A percentile compares a stretch with the other conserved stretches of the same genome.
Evolutionary conservation across 2,797 vertebrate species (phyloP).

Genomic region (Spheniscus humboldti): DNA sequence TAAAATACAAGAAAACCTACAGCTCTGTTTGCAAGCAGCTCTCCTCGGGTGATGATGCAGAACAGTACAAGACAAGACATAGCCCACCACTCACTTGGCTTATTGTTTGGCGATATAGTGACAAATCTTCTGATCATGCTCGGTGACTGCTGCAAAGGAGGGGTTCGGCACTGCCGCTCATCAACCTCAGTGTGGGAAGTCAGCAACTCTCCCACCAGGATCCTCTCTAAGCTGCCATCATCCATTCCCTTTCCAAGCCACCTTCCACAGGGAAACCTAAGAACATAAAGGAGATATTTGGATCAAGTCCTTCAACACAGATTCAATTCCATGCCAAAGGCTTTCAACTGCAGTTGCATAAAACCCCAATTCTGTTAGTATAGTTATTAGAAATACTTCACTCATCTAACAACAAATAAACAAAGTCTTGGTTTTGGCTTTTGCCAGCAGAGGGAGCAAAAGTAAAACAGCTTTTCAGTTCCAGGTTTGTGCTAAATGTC

Average conservation of each 20-base stretch:
- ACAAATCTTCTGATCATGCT: slow-evolving; percentile 98
- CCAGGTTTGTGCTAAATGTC: not conserved
- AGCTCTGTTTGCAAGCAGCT: not conserved
- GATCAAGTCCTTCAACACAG: not conserved
- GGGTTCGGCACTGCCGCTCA: slow-evolving; percentile 91
- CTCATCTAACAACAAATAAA: not conserved
- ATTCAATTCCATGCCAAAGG: not conserved
- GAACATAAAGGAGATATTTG: not conserved
- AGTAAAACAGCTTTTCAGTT: not conserved
- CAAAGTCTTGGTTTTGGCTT: not conserved
- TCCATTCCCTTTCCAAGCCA: slow-evolving; percentile 98
- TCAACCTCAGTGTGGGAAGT: slow-evolving; percentile 87
- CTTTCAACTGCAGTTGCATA: not conserved
- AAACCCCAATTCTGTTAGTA: not conserved
- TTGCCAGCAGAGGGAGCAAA: slow-evolving; percentile 32
- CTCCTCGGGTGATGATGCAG: not conserved
- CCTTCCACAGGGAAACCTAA: slow-evolving; percentile 94
- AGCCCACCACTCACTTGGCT: slow-evolving; percentile 85
- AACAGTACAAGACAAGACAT: not conserved
- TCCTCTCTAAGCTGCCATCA: slow-evolving; percentile 94
- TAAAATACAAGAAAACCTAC: not conserved
- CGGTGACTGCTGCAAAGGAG: slow-evolving; percentile 95
- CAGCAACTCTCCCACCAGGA: slow-evolving; percentile 94
- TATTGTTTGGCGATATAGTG: slow-evolving; percentile 95
- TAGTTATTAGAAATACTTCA: not conserved